phyloP scores from a whole-genome alignment of 2,888 invertebrate genomes.

The Eulithis prunata region DNA sequence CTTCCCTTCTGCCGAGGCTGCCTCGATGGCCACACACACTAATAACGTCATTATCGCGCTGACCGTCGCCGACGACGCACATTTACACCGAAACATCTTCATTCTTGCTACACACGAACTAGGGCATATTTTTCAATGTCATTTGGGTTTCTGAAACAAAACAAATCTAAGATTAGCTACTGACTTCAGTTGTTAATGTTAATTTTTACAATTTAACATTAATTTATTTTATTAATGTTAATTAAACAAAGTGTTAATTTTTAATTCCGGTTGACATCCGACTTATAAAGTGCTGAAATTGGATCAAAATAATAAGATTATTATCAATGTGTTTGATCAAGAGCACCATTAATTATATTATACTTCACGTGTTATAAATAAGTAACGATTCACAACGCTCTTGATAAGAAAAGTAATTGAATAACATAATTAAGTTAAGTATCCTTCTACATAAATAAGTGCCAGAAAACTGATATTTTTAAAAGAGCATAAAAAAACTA shows the following conservation, averaged over 20 bases:
- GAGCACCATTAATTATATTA: not conserved
- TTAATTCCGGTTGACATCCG: not conserved
- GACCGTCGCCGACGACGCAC: slow-evolving; percentile 56
- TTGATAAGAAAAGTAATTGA: no score
- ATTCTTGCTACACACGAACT: slow-evolving; percentile 57
- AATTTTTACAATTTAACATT: no score
- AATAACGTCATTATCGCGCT: slow-evolving; percentile 62
- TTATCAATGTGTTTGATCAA: not conserved
- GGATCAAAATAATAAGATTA: slow-evolving; percentile 6
- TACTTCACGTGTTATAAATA: no score
- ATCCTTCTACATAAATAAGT: no score
- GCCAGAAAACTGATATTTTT: no score
- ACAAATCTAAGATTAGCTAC: slow-evolving; percentile 28
- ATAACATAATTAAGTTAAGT: no score
- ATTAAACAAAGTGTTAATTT: no score
- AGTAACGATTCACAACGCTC: no score
- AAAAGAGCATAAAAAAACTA: no score
- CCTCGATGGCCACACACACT: slow-evolving; percentile 53
- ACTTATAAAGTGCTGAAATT: not conserved
- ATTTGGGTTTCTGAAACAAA: slow-evolving; percentile 68
- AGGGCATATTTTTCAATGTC: slow-evolving; percentile 60
- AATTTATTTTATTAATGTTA: no score
- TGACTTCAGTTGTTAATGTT: not conserved
- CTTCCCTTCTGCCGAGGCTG: slow-evolving; percentile 60
- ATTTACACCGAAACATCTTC: slow-evolving; percentile 63